Base-by-base conservation (phyloP, 1,140 invertebrate species). In the Caenorhabditis remanei region DNA sequence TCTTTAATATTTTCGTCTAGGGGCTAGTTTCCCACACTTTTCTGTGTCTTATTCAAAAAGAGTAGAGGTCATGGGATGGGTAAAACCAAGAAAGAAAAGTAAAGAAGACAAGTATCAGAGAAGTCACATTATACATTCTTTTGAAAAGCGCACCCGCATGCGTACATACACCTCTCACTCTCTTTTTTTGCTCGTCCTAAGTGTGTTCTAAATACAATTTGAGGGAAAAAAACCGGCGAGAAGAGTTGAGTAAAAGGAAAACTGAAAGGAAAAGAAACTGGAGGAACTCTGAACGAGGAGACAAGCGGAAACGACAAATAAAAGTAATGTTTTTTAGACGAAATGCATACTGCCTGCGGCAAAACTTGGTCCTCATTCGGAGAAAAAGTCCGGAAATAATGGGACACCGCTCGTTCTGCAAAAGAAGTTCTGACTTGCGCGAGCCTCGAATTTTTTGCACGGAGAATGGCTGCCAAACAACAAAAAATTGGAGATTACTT, bases 121-220 rank as follows among this genome's bases (percentile, higher is more conserved):
- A 53, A 79, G 71, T 50, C 46, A 53, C 71, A 79, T 79, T 50
- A 79, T 79, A 53, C 71, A 79, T 79, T 79, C 71, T 48, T n/a
- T 41, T 63, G 2, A 79, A 40, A 79, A 79, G 41, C 43, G 71
- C 71, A 40, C 46, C 21, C 65, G 24, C 14, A 71, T 79, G 46
- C 71, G 46, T 79, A 53, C 46, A 19, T 79, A 50, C 71, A 50
- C 46, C 71, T 79, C 71, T 32, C 61, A 63, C 71, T 24, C 67
- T 21, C 19, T 67, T 46, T 50, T 79, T 79, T 50, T 50, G 5
- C 71, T 79, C 71, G 43, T 79, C 46, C 71, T 50, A 79, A 79
- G 71, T 79, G 46, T 79, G 71, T 79, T 79, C 71, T 79, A 79
- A 79, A 79, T 79, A 79, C 71, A 79, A 79, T 79, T 79, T 79